Evolutionary conservation across 2,888 invertebrate species (phyloP).

Genomic region (Hyalella azteca): DNA sequence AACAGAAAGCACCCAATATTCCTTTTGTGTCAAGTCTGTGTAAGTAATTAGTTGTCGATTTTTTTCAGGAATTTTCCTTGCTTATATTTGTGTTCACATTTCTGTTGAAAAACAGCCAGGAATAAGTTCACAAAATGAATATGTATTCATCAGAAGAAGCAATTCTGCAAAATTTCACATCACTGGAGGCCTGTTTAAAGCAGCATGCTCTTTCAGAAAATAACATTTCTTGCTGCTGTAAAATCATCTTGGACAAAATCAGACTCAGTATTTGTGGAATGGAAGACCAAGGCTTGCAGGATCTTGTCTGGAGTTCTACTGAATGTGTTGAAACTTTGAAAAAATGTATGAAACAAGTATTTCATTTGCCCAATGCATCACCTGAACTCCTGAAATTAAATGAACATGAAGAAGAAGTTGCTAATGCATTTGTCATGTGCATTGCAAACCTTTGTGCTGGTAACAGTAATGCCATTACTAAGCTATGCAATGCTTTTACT

Average conservation of each 20-base stretch:
- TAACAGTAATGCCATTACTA: neutral
- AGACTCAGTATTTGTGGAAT: neutral
- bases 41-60: too few relatives aligned
- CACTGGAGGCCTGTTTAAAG: neutral
- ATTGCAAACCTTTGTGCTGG: neutral
- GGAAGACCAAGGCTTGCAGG: neutral
- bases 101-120: too few relatives aligned
- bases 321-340: neutral
- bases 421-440: slow-evolving; percentile 18
- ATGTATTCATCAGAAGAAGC: neutral
- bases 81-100: too few relatives aligned
- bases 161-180: neutral
- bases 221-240: neutral
- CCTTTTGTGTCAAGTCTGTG: too few relatives aligned
- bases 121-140: too few relatives aligned
- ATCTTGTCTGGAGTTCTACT: neutral
- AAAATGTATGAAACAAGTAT: neutral
- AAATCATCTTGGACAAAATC: neutral
- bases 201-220: neutral
- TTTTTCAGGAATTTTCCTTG: too few relatives aligned
- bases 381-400: neutral
- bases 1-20: too few relatives aligned
- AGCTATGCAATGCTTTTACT: neutral
- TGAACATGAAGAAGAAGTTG: neutral
- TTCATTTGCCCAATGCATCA: neutral